phyloP scores from a whole-genome alignment of 2,888 invertebrate species.

The Ypsolopha scabrella region DNA sequence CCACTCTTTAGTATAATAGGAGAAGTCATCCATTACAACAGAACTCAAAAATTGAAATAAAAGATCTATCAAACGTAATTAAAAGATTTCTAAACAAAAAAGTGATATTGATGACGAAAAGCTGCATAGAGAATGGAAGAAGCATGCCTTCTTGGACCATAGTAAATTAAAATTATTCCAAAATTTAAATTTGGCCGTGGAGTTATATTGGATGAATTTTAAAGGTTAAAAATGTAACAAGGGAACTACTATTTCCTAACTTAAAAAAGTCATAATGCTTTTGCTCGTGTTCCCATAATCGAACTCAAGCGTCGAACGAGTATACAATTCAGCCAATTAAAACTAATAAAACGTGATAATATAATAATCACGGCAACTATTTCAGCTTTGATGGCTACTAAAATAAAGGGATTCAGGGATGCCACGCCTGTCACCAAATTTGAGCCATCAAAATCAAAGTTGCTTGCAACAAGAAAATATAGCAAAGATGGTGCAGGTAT shows the following conservation, averaged over 20 bases:
- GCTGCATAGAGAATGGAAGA: slow-evolving; percentile 3
- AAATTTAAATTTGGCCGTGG: too few relatives aligned
- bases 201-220: too few relatives aligned
- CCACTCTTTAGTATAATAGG: slow-evolving; percentile 5
- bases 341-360: slow-evolving; percentile 12
- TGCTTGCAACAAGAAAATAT: slow-evolving; percentile 7
- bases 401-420: slow-evolving; percentile 6
- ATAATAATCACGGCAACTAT: slow-evolving; percentile 13
- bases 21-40: slow-evolving; percentile 2
- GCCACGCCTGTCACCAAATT: neutral
- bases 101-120: slow-evolving; percentile 3
- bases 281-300: slow-evolving; percentile 13
- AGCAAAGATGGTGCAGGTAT: slow-evolving; percentile 2
- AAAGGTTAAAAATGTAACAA: too few relatives aligned
- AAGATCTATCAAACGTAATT: slow-evolving; percentile 8
- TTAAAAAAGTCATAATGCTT: too few relatives aligned
- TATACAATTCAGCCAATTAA: slow-evolving; percentile 16
- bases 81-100: slow-evolving; percentile 8
- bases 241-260: too few relatives aligned
- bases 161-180: too few relatives aligned
- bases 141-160: too few relatives aligned
- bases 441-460: slow-evolving; percentile 9
- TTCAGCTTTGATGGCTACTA: slow-evolving; percentile 14
- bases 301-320: slow-evolving; percentile 14
- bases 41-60: slow-evolving; percentile 12